Evolutionary conservation across 2,888 invertebrate species (phyloP).

Genomic region (Hermodice carunculata): DNA sequence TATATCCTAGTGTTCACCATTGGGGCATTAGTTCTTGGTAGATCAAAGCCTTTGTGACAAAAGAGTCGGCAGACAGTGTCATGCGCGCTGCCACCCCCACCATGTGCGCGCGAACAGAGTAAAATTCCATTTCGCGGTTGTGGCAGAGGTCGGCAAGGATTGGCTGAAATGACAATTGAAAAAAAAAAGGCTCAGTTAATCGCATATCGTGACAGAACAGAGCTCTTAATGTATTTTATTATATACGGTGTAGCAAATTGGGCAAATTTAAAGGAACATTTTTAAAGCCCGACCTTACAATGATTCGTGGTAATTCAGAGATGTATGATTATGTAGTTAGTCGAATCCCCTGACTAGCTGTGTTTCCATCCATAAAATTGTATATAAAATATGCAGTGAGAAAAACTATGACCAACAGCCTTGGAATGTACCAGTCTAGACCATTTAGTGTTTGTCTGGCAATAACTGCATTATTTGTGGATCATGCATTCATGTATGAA

Average conservation of each 20-base stretch:
- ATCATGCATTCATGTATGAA: no score
- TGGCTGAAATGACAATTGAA: conserved; percentile 27
- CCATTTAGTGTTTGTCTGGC: no score
- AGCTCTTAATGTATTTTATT: no score
- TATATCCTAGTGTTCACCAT: conserved; percentile 2
- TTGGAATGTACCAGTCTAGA: no score
- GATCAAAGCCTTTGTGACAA: conserved; percentile 34
- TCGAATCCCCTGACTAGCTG: no score
- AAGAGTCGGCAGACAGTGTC: conserved; percentile 35
- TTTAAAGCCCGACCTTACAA: no score
- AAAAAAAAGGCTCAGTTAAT: background rate
- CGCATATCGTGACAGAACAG: no score
- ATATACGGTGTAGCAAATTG: no score
- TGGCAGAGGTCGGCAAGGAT: conserved; percentile 35
- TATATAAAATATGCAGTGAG: background rate
- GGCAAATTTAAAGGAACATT: no score
- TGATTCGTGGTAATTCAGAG: no score
- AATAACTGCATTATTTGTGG: no score
- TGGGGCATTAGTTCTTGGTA: conserved; percentile 24
- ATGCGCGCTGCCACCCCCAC: conserved; percentile 21
- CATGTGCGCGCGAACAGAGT: conserved; percentile 36
- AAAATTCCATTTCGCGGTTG: conserved; percentile 37
- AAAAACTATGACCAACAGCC: background rate
- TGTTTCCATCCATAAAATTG: background rate
- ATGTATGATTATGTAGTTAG: no score